Evolutionary conservation across 2,888 invertebrate genomes (phyloP).

Genomic region (Suillia variegata): DNA sequence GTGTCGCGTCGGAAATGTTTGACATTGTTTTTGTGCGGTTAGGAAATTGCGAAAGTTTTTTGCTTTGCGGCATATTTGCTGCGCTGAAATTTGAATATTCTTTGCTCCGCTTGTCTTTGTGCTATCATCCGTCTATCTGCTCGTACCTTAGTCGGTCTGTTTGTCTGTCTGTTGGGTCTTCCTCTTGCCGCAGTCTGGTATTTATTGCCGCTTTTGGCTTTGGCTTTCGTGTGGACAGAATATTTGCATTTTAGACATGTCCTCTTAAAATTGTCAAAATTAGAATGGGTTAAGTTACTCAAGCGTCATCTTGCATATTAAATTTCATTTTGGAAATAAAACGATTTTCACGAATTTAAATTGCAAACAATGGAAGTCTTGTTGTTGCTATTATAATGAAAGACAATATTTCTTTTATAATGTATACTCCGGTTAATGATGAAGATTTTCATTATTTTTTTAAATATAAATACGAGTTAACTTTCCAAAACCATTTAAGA

Average conservation of each 20-base stretch:
- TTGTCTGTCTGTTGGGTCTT: background rate
- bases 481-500: too few relatives aligned
- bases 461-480: too few relatives aligned
- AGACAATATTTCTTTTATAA: too few relatives aligned
- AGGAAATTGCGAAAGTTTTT: constrained; percentile 23
- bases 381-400: too few relatives aligned
- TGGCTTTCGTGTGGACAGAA: constrained; percentile 2
- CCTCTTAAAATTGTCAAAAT: background rate
- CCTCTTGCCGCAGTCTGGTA: background rate
- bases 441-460: too few relatives aligned
- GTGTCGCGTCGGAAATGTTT: constrained; percentile 18
- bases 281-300: background rate
- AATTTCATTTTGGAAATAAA: too few relatives aligned
- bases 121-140: too few relatives aligned
- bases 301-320: background rate
- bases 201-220: background rate
- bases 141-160: too few relatives aligned
- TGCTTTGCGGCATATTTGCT: constrained; percentile 19
- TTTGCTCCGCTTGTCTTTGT: constrained; percentile 2
- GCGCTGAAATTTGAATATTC: constrained; percentile 18
- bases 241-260: constrained; percentile 24
- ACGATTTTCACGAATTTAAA: too few relatives aligned
- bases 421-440: too few relatives aligned
- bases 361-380: too few relatives aligned
- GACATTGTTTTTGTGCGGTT: constrained; percentile 20